phyloP scores from a whole-genome alignment of 2,888 invertebrate species.

The Aplocera efformata region DNA sequence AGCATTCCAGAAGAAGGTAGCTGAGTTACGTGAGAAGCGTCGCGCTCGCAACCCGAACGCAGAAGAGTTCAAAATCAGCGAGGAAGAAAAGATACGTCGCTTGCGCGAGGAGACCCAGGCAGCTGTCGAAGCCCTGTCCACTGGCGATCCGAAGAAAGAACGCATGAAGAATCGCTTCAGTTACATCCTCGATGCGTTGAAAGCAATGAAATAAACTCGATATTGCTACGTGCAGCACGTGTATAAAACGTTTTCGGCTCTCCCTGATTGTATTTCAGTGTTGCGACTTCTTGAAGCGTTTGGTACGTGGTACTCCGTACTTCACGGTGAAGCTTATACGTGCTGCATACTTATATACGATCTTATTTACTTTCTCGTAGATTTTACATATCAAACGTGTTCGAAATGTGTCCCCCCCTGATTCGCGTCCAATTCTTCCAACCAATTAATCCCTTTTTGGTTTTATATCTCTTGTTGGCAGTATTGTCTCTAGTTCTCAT shows the following conservation, averaged over 20 bases:
- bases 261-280: no score
- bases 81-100: conserved; percentile 3
- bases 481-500: neutral
- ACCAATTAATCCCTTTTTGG: neutral
- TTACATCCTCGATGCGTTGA: conserved; percentile 1
- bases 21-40: conserved; percentile 1
- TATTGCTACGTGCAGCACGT: no score
- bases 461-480: neutral
- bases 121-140: conserved; percentile 8
- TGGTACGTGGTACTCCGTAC: no score
- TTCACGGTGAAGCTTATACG: no score
- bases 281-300: no score
- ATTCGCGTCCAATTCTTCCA: neutral
- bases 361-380: neutral
- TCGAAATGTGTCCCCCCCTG: neutral
- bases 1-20: conserved; percentile 4
- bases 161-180: neutral
- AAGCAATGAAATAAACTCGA: neutral
- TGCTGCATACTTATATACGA: no score
- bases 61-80: conserved; percentile 1
- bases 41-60: conserved; percentile 2
- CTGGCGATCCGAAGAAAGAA: conserved; percentile 10
- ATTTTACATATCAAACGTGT: conserved; percentile 1
- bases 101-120: conserved; percentile 8
- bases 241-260: no score